Conservation (phyloP, 2,113 vertebrate genomes). For the Galbula dea region DNA sequence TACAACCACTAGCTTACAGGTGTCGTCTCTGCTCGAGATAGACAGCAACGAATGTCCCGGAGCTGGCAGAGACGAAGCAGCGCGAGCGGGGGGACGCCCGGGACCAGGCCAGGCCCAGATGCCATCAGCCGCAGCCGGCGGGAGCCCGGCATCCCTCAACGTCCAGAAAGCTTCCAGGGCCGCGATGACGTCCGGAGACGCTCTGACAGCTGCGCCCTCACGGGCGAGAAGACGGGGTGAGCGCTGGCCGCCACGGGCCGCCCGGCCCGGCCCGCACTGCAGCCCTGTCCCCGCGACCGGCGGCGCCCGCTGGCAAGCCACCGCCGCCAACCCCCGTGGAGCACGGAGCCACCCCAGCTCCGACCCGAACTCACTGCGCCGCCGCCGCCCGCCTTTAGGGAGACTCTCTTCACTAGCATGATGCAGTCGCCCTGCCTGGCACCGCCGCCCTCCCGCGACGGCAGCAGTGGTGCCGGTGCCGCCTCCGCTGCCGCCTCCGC, state of each 20-base stretch:
- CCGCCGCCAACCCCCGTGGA: no score
- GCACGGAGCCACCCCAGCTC: neutral
- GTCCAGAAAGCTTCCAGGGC: neutral
- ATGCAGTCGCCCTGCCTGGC: neutral
- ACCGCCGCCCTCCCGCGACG: neutral
- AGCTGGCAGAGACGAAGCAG: no score
- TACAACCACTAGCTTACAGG: neutral
- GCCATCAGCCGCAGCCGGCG: neutral
- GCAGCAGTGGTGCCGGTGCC: no score
- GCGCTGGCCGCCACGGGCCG: neutral
- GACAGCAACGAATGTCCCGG: rapidly evolving
- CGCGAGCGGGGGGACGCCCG: no score
- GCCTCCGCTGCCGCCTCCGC: no score
- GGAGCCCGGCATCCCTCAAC: no score
- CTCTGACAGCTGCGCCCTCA: no score
- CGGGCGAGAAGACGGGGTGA: rapidly evolving
- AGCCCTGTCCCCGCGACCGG: neutral
- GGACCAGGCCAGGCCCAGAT: no score
- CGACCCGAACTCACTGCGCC: neutral
- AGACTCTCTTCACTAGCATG: slow-evolving; percentile 22
- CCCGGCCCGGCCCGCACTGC: neutral
- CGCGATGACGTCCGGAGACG: no score
- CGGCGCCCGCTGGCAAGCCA: no score
- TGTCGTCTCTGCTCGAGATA: neutral
- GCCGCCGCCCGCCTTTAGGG: neutral